Base-by-base conservation (phyloP, 2,888 invertebrate genomes). In the Lochmaea crataegi region DNA sequence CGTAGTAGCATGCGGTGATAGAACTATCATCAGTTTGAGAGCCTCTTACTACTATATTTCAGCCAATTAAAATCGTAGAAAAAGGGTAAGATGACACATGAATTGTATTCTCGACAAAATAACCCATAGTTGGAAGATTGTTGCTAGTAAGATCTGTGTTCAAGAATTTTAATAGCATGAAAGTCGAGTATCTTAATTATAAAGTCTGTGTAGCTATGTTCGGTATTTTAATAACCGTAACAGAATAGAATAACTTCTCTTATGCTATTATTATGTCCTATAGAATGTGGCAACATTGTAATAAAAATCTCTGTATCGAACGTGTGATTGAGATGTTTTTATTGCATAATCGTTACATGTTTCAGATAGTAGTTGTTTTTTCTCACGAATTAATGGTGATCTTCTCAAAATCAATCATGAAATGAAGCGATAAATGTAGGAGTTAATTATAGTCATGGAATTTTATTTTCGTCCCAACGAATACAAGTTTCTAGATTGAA, bases 191-290 rank as follows among this genome's bases (percentile, higher is more conserved):
- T 42, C 16, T 42, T 42, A 16, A 61, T 61, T 41, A 42, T 61
- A 14, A 26, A 61, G 16, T 18, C 16, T 61, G 16, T 42, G 42
- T 61, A 41, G 61, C 42, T 61, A 61, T 18, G 42, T 61, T 61
- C 42, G 61, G 61, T 61, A 61, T 61, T 61, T 42, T 61, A 61
- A 61, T 42, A 61, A 61, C 61, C 42, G 42, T 61, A 61, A 61
- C 42, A 61, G 42, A 18, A 61, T 42, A 42, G 11, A 60, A 60
- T 60, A 32, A 60, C 58, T 14, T 5, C 2, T 26, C 38, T 42
- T 42, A 42, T 4, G 18, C 26, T 42, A 42, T 61, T 42, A 61
- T 61, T 61, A 42, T 41, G 12, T 42, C 9, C 12, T 61, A 42
- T 9, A 61, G 11, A 42, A 61, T 42, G 42, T 41, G 42, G 42